Evolutionary conservation across 2,797 vertebrate genomes (phyloP), one percentile per base, ranked within the genome.

Genomic region (Podarcis lilfordi): DNA sequence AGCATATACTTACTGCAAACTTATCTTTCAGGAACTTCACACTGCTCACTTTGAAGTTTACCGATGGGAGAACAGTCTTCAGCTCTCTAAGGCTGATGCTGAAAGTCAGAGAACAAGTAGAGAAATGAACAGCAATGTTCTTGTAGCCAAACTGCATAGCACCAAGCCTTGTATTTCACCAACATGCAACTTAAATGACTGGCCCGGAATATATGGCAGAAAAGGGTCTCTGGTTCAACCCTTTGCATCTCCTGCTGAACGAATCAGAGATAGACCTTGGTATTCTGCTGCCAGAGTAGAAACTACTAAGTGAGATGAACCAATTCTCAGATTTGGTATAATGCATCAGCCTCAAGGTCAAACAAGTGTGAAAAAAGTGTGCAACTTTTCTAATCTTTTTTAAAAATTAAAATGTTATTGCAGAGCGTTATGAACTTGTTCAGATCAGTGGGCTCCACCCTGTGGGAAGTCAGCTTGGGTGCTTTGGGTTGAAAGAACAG

Each of bases 61-160:
- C 96, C 93, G 98, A 95, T 23, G 98, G 97, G 86, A 99, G 97
- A 75, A 99, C 95, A 50, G 97, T 95, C 96, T 99, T 99, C 94
- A 99, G 80, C 93, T 99, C 98, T 89, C 99, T 98, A 80, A 98
- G 94, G 92, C 98, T 98, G 96, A 99, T 97, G 92, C 99, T 99
- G 94, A 1, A 79, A 78, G 21, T 23, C 55, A 64, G 68, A 74
- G n/a, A 68, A 55, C 27, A 45, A 8, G 7, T 10, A 43, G 72
- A 5, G 8, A n/a, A 19, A 32, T 74, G 21, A 32, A 66, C 23
- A 37, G 50, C 45, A 43, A 40, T 13, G 10, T 23, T 7, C 5
- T 78, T 77, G 13, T 3, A 27, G 27, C 35, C 7, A 43, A 25
- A 72, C 2, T 23, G 17, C 27, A 32, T 5, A 3, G 32, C 9